Evolutionary conservation across 1,140 invertebrate species (phyloP).

Genomic region (Bacillus rossius): DNA sequence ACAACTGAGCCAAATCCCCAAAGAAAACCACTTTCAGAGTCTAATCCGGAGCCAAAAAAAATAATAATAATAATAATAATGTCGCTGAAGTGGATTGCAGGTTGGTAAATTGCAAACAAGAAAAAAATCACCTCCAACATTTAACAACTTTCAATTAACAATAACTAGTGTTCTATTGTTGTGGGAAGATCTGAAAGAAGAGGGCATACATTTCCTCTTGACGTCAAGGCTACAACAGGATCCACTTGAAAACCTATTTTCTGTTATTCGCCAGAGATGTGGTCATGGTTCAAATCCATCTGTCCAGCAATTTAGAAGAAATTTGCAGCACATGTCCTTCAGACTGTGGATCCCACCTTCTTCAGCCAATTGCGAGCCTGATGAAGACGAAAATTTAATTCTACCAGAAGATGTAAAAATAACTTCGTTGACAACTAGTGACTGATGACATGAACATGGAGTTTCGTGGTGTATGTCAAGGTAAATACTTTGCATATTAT

Average conservation of each 20-base stretch:
- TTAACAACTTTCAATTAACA: neutral
- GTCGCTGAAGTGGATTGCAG: neutral
- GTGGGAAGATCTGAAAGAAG: neutral
- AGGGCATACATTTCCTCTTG: neutral
- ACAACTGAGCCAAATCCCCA: neutral
- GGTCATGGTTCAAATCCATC: conserved; percentile 5
- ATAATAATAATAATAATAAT: neutral
- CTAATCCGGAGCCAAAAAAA: neutral
- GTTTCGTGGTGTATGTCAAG: too few species aligned
- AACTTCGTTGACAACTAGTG: neutral
- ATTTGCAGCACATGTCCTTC: conserved; percentile 5
- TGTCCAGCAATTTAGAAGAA: conserved; percentile 4
- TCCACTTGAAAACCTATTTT: conserved; percentile 5
- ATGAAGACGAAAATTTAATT: conserved; percentile 2
- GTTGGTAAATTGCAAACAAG: neutral
- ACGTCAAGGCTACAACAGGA: conserved; percentile 5
- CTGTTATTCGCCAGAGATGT: conserved; percentile 1
- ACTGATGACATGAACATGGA: too few species aligned
- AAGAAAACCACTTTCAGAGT: neutral
- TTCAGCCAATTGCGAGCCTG: conserved; percentile 10
- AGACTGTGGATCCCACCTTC: conserved; percentile 3
- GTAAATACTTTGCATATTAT: too few species aligned
- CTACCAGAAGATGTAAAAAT: conserved; percentile 1
- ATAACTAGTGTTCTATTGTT: neutral
- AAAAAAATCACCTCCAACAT: neutral